Base-by-base conservation (phyloP, 1,140 invertebrate species). In the Homalodisca vitripennis region DNA sequence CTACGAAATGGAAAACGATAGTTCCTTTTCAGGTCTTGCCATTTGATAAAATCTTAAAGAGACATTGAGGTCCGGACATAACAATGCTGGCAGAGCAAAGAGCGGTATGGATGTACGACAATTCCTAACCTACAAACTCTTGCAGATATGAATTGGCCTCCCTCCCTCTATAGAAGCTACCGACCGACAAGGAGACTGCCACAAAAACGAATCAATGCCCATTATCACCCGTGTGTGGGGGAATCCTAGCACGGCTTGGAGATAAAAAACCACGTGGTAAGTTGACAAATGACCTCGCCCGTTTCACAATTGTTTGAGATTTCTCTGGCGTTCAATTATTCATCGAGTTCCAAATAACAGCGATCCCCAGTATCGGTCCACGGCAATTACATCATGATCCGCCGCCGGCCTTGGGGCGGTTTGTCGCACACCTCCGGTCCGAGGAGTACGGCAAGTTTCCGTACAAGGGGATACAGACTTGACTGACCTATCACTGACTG, bases 321-420 rank as follows among this genome's bases (percentile, higher is more conserved):
- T 60, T 60, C 55, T 60, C 27, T 24, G 27, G 17, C 34, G 55
- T 27, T 60, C 55, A 60, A 60, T 60, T 60, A 60, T 60, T 60
- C 55, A 60, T 60, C 27, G 55, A 3, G 22, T 30, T 24, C 55
- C 55, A 60, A 53, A 22, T 53, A 24, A n/a, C 26, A 10, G 24
- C 55, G 55, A 24, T 29, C 27, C 6, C 14, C 27, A 27, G 22
- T 6, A 60, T 13, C 26, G 24, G 27, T 22, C 55, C 26, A 60
- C 13, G 29, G 55, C 29, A 60, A 60, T 60, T 60, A 60, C 55
- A 30, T 60, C 22, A 60, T 29, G 22, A 22, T n/a, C 55, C 13
- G 10, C 22, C 22, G 48, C n/a, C 22, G 48, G 17, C 34, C 34
- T 41, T 17, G 48, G 14, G 48, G 48, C n/a, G 17, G 22, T 51